Evolutionary conservation across 2,888 invertebrate genomes (phyloP).

Genomic region (Thera obeliscata): DNA sequence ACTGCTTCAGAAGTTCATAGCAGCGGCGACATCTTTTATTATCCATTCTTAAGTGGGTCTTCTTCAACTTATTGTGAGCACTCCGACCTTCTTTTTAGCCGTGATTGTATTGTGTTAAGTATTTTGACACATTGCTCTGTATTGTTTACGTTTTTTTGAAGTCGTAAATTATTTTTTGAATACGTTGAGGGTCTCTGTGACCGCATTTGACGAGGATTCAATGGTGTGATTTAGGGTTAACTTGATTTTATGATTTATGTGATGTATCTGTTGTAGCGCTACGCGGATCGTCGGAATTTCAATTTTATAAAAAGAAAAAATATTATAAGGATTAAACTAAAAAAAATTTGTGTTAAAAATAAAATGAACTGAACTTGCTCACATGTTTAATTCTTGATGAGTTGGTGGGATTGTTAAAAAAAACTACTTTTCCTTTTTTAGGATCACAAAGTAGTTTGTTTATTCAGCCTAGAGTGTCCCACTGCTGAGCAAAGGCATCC

Average conservation of each 20-base stretch:
- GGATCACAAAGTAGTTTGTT: no score
- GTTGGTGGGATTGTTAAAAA: no score
- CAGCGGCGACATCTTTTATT: slow-evolving; percentile 66
- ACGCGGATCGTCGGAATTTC: slow-evolving; percentile 31
- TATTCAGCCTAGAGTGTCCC: no score
- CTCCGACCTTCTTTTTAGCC: slow-evolving; percentile 54
- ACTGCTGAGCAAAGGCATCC: no score
- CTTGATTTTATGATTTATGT: slow-evolving; percentile 73
- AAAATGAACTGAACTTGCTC: no score
- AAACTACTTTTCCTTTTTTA: no score
- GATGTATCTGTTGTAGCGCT: slow-evolving; percentile 47
- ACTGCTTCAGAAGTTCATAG: slow-evolving; percentile 83
- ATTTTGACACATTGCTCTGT: slow-evolving; percentile 80
- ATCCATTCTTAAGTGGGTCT: slow-evolving; percentile 56
- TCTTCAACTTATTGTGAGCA: slow-evolving; percentile 60
- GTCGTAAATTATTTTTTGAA: slow-evolving; percentile 72
- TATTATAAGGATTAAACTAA: no score
- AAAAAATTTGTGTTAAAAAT: no score
- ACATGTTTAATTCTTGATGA: no score
- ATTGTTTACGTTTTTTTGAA: slow-evolving; percentile 74
- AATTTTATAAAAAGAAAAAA: slow-evolving; percentile 15
- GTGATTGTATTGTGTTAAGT: slow-evolving; percentile 71
- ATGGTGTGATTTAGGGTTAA: slow-evolving; percentile 64
- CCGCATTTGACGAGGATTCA: slow-evolving; percentile 71
- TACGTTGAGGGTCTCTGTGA: slow-evolving; percentile 42